Base-by-base conservation (phyloP, 2,888 invertebrate genomes). In the Saturnia pavonia region DNA sequence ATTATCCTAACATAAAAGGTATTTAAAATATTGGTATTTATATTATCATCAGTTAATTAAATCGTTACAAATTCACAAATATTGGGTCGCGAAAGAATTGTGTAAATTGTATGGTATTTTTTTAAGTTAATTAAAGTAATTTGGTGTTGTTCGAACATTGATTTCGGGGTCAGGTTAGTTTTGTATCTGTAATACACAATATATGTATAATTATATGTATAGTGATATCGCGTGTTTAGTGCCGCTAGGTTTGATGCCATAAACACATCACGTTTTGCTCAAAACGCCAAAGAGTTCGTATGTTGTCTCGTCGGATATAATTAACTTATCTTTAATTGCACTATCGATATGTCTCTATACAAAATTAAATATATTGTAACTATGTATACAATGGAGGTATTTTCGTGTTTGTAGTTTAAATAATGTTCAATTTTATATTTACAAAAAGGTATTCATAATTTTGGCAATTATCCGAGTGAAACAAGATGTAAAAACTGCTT, bases 261-360 rank as follows among this genome's bases (percentile, higher is more conserved):
- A 90, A 80, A 78, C 74, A 82, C 82, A 80, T 82, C 81, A 85
- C 83, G 80, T 85, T 90, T 93, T 93, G 93, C 93, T 93, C 93
- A 93, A 93, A 82, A 85, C 88, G 91, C 93, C 93, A 93, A 93
- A 93, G 93, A 92, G 78, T 65, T 43, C 57, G 57, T 57, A 25
- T 57, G 73, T 78, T 77, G 81, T 75, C 72, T 77, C 71, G 75
- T 77, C 72, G 68, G 71, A 72, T 71, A 48, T 19, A 66, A 70
- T 34, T 22, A 22, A 63, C 63, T n/a, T 40, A 69, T 27, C 40
- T 57, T 43, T 40, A n/a, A n/a, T 22, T 60, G 51, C 25, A 69
- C 45, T 27, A 22, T 54, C 42, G 22, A 57, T 51, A 68, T 51
- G 54, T 51, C 19, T 63, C 16, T 63, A 34, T 63, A 63, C n/a